phyloP scores from a whole-genome alignment of 1,140 invertebrate species.

The Nixonia krombeini region DNA sequence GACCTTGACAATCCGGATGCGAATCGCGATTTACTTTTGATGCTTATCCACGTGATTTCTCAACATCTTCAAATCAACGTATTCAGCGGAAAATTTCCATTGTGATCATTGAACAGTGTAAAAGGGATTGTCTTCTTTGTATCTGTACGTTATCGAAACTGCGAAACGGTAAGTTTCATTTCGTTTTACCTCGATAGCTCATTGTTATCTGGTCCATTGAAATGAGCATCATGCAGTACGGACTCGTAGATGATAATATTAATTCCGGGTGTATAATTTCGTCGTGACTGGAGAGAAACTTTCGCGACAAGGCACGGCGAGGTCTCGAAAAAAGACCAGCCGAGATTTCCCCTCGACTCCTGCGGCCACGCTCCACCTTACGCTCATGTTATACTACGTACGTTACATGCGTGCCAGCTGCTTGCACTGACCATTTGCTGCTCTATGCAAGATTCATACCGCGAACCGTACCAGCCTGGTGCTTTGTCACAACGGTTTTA shows the following conservation, averaged over 20 bases:
- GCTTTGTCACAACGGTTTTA: constrained; percentile 6
- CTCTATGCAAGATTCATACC: constrained; percentile 4
- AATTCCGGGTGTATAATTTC: constrained; percentile 11
- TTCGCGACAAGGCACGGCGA: constrained; percentile 1
- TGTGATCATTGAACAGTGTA: no score
- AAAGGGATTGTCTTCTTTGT: no score
- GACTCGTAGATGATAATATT: constrained; percentile 6
- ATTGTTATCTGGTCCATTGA: constrained; percentile 3
- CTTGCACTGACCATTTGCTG: constrained; percentile 8
- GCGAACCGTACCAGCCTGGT: neutral
- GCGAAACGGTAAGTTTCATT: no score
- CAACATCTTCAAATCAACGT: no score
- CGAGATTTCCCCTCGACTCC: constrained; percentile 2
- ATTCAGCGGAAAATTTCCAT: no score
- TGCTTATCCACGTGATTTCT: no score
- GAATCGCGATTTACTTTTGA: no score
- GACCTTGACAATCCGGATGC: no score
- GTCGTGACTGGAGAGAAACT: constrained; percentile 9
- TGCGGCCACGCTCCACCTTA: constrained; percentile 6
- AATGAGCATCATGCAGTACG: neutral
- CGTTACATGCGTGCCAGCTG: constrained; percentile 5
- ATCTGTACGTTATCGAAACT: no score
- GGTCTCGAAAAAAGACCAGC: constrained; percentile 1
- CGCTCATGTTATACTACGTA: constrained; percentile 1
- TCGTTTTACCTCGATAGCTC: no score